Conservation (phyloP, 2,797 vertebrate genomes). For the Myotis pilosus region DNA sequence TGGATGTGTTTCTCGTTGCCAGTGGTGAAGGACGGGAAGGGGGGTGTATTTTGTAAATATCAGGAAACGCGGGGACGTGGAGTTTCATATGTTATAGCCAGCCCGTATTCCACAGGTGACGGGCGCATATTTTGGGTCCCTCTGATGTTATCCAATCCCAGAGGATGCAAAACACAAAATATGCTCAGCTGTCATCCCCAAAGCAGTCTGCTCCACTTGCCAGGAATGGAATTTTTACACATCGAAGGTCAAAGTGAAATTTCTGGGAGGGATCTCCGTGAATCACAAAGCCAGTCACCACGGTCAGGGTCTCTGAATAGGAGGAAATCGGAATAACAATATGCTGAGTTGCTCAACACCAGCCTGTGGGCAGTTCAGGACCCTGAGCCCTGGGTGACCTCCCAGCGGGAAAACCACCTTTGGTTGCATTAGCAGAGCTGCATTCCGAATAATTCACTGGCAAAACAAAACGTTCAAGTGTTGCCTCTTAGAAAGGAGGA, state of each 20-base stretch:
- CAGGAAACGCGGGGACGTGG: constrained; percentile 32
- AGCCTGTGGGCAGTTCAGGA: constrained; percentile 46
- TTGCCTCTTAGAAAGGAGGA: not conserved
- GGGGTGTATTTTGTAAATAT: not conserved
- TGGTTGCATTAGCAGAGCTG: not conserved
- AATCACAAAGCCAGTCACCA: constrained; percentile 51
- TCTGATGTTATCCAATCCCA: not conserved
- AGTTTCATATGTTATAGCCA: not conserved
- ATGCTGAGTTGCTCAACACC: constrained; percentile 13
- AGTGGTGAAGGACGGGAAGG: not conserved
- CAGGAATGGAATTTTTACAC: constrained; percentile 73
- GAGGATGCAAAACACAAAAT: constrained; percentile 28
- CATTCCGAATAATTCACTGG: not conserved
- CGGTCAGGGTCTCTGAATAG: constrained; percentile 56
- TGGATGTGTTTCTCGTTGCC: constrained; percentile 2
- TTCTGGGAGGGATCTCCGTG: constrained; percentile 53
- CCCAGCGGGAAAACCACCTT: constrained; percentile 45
- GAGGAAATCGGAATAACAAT: constrained; percentile 64
- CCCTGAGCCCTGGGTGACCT: constrained; percentile 52
- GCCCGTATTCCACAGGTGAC: not conserved
- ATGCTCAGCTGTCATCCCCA: not conserved
- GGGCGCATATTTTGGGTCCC: not conserved
- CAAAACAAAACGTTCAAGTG: not conserved
- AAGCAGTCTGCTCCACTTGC: constrained; percentile 30
- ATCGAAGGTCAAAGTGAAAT: constrained; percentile 61